Conservation (phyloP, 2,797 vertebrate species). For the Oophaga sylvatica region DNA sequence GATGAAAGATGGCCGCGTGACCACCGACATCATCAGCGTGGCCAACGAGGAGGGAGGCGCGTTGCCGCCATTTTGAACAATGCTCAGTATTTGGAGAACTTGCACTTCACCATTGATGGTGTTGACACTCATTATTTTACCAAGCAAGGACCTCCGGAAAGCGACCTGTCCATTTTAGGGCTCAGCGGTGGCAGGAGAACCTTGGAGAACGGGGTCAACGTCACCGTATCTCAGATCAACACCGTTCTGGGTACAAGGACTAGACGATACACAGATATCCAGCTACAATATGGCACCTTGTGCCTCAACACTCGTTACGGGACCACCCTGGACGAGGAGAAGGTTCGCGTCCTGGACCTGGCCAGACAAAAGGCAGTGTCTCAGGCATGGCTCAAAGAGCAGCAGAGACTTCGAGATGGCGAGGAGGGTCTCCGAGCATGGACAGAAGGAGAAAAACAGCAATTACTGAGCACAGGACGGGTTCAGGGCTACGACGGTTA, state of each 20-base stretch:
- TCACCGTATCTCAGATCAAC: conserved; percentile 96
- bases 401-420: conserved; percentile 92
- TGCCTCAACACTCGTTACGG: conserved; percentile 93
- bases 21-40: conserved; percentile 93
- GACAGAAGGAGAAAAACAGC: conserved; percentile 96
- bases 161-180: conserved; percentile 89
- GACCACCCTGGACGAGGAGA: conserved; percentile 91
- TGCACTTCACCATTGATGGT: conserved; percentile 89
- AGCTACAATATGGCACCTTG: conserved; percentile 85
- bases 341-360: conserved; percentile 87
- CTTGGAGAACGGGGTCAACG: conserved; percentile 93
- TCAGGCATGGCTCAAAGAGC: conserved; percentile 89
- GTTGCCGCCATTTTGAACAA: conserved; percentile 91
- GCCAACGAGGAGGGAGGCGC: conserved; percentile 94
- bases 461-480: conserved; percentile 88
- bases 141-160: conserved; percentile 88
- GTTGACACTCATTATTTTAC: conserved; percentile 94
- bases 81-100: conserved; percentile 88
- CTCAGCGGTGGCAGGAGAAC: conserved; percentile 92
- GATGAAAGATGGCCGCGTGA: conserved; percentile 86
- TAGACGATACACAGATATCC: conserved; percentile 95
- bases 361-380: conserved; percentile 87
- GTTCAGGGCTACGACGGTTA: conserved; percentile 96
- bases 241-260: conserved; percentile 89
- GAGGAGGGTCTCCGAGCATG: conserved; percentile 93